Evolutionary conservation across 92 coral and sea anemone genomes (phyloP).

Genomic region (Umimayanthus chanpuru): DNA sequence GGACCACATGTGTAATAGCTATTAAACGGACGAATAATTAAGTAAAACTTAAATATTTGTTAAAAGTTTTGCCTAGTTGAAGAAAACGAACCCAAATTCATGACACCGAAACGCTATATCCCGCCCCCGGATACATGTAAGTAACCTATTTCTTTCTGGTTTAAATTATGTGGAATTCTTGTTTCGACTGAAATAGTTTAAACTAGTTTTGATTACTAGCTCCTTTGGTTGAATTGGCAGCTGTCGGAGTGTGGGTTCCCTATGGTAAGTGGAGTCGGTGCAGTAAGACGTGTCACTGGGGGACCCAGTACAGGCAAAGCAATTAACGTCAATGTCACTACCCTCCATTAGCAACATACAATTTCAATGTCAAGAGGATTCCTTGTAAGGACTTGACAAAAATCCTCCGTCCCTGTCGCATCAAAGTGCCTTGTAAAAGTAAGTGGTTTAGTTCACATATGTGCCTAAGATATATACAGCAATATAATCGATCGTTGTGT

Average conservation of each 20-base stretch:
- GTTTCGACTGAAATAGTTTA: too few species aligned
- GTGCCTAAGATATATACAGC: neutral
- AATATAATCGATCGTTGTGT: too few species aligned
- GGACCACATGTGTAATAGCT: too few species aligned
- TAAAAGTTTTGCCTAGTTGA: too few species aligned
- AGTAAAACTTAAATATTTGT: too few species aligned
- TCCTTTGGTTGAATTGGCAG: neutral
- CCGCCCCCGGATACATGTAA: too few species aligned
- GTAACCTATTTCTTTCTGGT: too few species aligned
- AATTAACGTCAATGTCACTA: neutral
- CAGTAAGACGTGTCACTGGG: slow-evolving; percentile 21
- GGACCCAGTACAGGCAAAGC: neutral
- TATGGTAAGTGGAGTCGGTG: slow-evolving; percentile 13
- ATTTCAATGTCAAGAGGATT: neutral
- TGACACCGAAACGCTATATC: too few species aligned
- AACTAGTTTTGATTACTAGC: too few species aligned
- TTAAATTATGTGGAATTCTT: too few species aligned
- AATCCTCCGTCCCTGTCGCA: neutral
- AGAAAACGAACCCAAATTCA: too few species aligned
- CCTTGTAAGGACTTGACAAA: slow-evolving; percentile 6
- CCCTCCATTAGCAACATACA: neutral
- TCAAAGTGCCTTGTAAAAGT: slow-evolving; percentile 1
- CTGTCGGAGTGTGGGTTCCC: slow-evolving; percentile 2
- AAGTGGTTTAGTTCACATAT: neutral
- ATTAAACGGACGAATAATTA: too few species aligned